Evolutionary conservation across 2,797 vertebrate genomes (phyloP).

Genomic region (Hyperoplus immaculatus): DNA sequence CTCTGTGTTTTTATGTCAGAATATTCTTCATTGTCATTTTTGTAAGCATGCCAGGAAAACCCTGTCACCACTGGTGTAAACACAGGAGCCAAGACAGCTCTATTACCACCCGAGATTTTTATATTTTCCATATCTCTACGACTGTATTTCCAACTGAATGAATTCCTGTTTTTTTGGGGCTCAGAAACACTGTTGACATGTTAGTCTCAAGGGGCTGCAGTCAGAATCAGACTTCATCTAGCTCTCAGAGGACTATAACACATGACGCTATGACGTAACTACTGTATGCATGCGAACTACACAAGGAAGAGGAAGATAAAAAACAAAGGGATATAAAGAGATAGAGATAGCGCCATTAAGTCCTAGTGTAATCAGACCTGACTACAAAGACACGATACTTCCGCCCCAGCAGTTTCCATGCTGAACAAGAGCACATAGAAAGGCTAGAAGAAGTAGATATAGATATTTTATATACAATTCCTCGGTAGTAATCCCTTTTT

Average conservation of each 20-base stretch:
- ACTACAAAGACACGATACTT: conserved; percentile 19
- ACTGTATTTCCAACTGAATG: conserved; percentile 6
- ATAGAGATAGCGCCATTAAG: not conserved
- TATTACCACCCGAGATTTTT: not conserved
- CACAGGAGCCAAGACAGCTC: not conserved
- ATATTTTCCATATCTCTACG: not conserved
- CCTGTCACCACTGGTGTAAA: not conserved
- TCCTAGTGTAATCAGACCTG: conserved; percentile 9
- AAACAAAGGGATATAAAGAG: not conserved
- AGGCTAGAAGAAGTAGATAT: not conserved
- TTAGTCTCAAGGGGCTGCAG: not conserved
- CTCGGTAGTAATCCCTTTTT: conserved; percentile 3
- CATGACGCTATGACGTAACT: conserved; percentile 3
- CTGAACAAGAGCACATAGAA: not conserved
- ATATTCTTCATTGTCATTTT: not conserved
- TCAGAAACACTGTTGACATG: no score
- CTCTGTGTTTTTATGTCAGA: not conserved
- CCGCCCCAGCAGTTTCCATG: not conserved
- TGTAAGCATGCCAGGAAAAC: not conserved
- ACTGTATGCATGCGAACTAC: not conserved
- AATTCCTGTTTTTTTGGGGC: conserved; percentile 9
- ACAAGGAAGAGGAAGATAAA: not conserved
- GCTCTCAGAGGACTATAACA: conserved; percentile 21
- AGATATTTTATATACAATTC: conserved; percentile 6
- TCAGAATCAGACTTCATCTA: conserved; percentile 15